These are phyloP conservation scores for Cristatella mucedo DNA, from an alignment of 2,888 invertebrate genomes.

Conservation along the genomic window DNA sequence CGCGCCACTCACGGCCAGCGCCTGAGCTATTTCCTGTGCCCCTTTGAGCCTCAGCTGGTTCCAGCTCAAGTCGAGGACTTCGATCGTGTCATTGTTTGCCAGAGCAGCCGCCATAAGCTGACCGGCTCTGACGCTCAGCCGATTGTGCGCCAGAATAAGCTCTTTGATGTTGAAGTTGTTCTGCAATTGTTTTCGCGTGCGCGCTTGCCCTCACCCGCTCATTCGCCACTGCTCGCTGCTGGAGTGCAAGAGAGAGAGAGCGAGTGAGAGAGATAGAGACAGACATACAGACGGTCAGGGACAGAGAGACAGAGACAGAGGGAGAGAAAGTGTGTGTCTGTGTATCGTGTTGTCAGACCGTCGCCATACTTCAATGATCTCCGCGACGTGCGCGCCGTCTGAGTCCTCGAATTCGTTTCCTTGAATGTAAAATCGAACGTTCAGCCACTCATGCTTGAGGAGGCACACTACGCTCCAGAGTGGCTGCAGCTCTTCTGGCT, in stretches of 20 bases:
- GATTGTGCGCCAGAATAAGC: constrained; percentile 27
- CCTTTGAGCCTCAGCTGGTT: constrained; percentile 29
- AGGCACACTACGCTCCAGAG: too few species aligned
- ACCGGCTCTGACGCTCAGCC: constrained; percentile 27
- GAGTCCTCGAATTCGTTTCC: constrained; percentile 17
- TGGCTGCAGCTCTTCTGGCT: too few species aligned
- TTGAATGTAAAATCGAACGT: constrained; percentile 10
- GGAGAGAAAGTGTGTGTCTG: not conserved
- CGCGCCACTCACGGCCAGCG: too few species aligned
- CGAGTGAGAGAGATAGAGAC: too few species aligned
- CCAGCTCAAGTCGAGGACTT: constrained; percentile 34
- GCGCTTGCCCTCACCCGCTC: not conserved
- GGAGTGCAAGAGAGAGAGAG: too few species aligned
- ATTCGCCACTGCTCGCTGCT: too few species aligned
- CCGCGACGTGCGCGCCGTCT: constrained; percentile 14
- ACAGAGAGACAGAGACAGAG: constrained; percentile 5
- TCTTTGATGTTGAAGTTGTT: constrained; percentile 29
- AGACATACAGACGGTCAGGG: too few species aligned
- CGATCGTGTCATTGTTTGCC: constrained; percentile 32
- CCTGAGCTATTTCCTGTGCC: too few species aligned
- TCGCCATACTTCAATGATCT: constrained; percentile 16
- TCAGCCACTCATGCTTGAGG: too few species aligned
- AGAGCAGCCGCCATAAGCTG: constrained; percentile 31
- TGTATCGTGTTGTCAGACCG: not conserved
- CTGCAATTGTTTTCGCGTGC: constrained; percentile 17